These are phyloP conservation scores for Clinocottus analis DNA, from an alignment of 2,113 vertebrate genomes.

Conservation along the genomic window DNA sequence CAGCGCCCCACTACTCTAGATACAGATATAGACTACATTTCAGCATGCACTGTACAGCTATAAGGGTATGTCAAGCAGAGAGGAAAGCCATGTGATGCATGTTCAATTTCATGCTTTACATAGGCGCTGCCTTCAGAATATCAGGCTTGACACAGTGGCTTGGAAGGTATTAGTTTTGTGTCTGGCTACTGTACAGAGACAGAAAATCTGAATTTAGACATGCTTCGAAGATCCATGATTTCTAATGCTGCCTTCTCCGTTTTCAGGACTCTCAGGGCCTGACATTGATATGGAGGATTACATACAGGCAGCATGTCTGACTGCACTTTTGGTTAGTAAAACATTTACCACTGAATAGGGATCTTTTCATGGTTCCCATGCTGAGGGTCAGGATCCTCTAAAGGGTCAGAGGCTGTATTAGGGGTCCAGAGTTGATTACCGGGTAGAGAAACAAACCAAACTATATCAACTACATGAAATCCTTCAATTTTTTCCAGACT, in stretches of 20 bases:
- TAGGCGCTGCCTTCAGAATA: conserved; percentile 20
- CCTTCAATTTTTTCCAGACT: not conserved
- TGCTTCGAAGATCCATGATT: conserved; percentile 39
- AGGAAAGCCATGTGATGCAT: conserved; percentile 37
- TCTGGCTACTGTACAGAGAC: conserved; percentile 36
- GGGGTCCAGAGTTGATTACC: not conserved
- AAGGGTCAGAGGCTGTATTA: not conserved
- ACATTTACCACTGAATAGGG: not conserved
- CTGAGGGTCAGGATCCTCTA: not conserved
- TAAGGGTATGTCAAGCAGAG: conserved; percentile 22
- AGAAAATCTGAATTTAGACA: conserved; percentile 46
- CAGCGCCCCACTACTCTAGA: conserved; percentile 17
- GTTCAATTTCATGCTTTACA: conserved; percentile 45
- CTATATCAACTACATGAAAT: not conserved
- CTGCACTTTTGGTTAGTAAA: not conserved
- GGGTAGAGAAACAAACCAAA: not conserved
- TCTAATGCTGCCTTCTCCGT: conserved; percentile 22
- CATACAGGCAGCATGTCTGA: conserved; percentile 5
- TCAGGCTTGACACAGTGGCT: conserved; percentile 11
- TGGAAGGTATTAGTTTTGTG: conserved; percentile 23
- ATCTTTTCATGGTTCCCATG: not conserved
- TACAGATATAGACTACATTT: conserved; percentile 32
- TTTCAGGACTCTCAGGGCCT: conserved; percentile 29
- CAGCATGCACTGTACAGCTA: conserved; percentile 24
- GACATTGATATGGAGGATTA: conserved; percentile 46